phyloP scores from a whole-genome alignment of 2,888 invertebrate genomes.

The Xestobium rufovillosum region DNA sequence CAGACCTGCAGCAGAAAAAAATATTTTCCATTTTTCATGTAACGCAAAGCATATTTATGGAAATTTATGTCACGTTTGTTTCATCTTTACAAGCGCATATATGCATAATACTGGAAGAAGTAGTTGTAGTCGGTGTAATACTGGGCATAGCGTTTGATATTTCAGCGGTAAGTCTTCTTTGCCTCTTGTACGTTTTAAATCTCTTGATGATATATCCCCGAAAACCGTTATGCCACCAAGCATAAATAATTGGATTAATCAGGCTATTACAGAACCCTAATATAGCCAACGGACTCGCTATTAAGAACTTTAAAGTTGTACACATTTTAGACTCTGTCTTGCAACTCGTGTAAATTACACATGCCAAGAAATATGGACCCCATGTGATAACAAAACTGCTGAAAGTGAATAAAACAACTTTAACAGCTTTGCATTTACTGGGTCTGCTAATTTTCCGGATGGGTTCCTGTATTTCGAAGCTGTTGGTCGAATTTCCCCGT shows the following conservation, averaged over 20 bases:
- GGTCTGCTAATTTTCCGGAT: too few species aligned
- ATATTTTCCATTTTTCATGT: too few species aligned
- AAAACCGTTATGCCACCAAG: slow-evolving; percentile 66
- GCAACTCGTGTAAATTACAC: slow-evolving; percentile 44
- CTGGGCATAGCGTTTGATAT: too few species aligned
- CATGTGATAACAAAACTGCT: slow-evolving; percentile 55
- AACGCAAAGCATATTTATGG: too few species aligned
- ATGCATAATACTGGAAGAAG: too few species aligned
- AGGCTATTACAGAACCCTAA: slow-evolving; percentile 55
- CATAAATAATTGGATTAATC: slow-evolving; percentile 59
- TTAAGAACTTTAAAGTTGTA: slow-evolving; percentile 44
- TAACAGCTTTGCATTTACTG: slow-evolving; percentile 55
- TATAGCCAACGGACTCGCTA: slow-evolving; percentile 53
- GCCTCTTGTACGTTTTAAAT: slow-evolving; percentile 27
- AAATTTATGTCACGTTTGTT: too few species aligned
- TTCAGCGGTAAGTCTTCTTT: slow-evolving; percentile 14
- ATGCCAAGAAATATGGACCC: slow-evolving; percentile 55
- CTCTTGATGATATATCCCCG: slow-evolving; percentile 45
- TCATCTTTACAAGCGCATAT: too few species aligned
- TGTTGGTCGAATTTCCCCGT: slow-evolving; percentile 29
- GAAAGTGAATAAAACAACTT: slow-evolving; percentile 54
- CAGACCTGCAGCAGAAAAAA: too few species aligned
- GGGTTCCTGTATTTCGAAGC: slow-evolving; percentile 31
- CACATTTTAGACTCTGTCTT: slow-evolving; percentile 37
- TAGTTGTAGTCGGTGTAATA: too few species aligned